Evolutionary conservation across 2,888 invertebrate species (phyloP), one percentile per base, ranked within the genome.

Genomic region (Catocala sponsa): DNA sequence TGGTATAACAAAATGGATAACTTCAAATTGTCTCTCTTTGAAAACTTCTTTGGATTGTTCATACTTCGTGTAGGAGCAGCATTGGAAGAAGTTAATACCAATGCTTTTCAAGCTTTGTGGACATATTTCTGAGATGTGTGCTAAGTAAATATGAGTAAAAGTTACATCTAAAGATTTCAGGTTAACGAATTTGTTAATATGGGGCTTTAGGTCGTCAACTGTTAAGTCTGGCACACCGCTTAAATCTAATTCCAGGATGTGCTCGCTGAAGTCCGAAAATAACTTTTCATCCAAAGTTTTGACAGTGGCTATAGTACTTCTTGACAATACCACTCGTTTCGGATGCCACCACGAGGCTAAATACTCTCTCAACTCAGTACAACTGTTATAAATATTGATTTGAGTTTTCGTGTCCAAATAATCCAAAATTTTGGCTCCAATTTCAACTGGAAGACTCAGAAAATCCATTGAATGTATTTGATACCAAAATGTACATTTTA

Each of bases 41-140:
- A 86, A 84, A 1, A 83, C 13, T 7, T 76, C 55, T 57, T 61
- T 70, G 41, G 75, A 76, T 55, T 70, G 67, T 0, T 68, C 54
- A 67, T n/a, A n/a, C n/a, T n/a, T n/a, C n/a, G n/a, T n/a, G n/a
- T n/a, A n/a, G n/a, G n/a, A n/a, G n/a, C n/a, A n/a, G n/a, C n/a
- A n/a, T n/a, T n/a, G n/a, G n/a, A n/a, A n/a, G n/a, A n/a, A 86
- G 59, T 86, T 86, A 5, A 84, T 80, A 42, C 74, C 76, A 9
- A 86, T 73, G 25, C 74, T 76, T 58, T 76, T 81, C 15, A 86
- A 72, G 49, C 68, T 65, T 46, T 63, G 49, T 0, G 83, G 80
- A 53, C 83, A 84, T 44, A 86, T 72, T 9, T 80, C 70, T 46
- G 57, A 55, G 9, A 86, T 61, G 58, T 85, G 82, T 10, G 77